Base-by-base conservation (phyloP, 2,797 vertebrate genomes). In the Melanotaenia pygmaea region DNA sequence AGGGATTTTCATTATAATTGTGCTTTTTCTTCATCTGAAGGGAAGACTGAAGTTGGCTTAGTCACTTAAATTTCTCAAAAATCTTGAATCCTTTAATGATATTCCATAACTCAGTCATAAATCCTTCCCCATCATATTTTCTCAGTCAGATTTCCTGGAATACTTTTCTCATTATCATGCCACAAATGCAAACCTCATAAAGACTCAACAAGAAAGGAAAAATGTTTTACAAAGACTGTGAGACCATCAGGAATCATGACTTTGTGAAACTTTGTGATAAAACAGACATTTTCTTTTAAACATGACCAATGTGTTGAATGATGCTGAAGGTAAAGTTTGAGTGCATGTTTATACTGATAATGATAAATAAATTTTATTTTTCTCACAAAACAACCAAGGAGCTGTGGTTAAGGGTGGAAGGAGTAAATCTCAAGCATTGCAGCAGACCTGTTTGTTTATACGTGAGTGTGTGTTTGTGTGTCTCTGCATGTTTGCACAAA, bases 381-480 rank as follows among this genome's bases (percentile, higher is more conserved):
- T 28, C 40, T 72, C 64, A 51, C 12, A 5, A 43, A 67, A 67
- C 73, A 47, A 50, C 28, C 40, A 65, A 70, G 75, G 68, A 53
- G 57, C 74, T 54, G 45, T 0, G 37, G 14, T 72, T 54, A 53
- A 34, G 43, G 59, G 71, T 63, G 26, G 64, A 68, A 64, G 24
- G 64, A 67, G 60, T 64, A 80, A 82, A 86, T 59, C 64, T 74
- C 43, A 18, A 63, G 70, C 74, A 84, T 90, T 87, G 86, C 67
- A 64, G 57, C 28, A 59, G 47, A 64, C 67, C 76, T 71, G 74
- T 70, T 34, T 47, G 61, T 60, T 40, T 59, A n/a, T 56, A 20
- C 64, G n/a, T 70, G 59, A 56, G 38, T 70, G 77, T 65, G 26
- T 77, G 67, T 68, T 34, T 80, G 69, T 64, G 40, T 61, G 47